These are phyloP conservation scores for Dolichopus griseipennis DNA, from an alignment of 2,888 invertebrate species.

Conservation along the genomic window DNA sequence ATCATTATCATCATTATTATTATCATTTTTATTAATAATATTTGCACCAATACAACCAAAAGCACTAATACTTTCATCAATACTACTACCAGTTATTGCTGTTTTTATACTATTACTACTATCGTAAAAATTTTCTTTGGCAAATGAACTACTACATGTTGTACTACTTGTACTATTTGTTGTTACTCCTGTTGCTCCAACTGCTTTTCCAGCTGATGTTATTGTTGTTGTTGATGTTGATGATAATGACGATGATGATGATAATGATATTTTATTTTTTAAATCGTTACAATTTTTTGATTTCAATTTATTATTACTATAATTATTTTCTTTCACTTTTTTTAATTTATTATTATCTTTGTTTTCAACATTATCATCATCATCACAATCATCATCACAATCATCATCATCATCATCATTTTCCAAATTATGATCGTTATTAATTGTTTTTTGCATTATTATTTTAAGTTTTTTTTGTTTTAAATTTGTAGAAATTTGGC, in stretches of 20 bases:
- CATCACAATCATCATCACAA: too few species aligned
- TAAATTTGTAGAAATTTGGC: too few species aligned
- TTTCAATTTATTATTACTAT: background rate
- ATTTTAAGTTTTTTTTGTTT: too few species aligned
- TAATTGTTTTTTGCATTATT: too few species aligned
- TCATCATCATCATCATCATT: too few species aligned
- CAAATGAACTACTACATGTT: constrained; percentile 24
- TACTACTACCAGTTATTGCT: constrained; percentile 33
- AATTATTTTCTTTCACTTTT: too few species aligned
- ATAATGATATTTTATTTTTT: too few species aligned
- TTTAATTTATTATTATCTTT: too few species aligned
- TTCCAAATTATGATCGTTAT: too few species aligned
- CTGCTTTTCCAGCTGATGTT: constrained; percentile 29
- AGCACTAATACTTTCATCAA: constrained; percentile 37
- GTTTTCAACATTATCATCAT: too few species aligned
- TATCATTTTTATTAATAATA: constrained; percentile 23
- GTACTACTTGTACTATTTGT: constrained; percentile 24
- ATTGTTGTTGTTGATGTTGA: constrained; percentile 13
- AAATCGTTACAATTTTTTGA: background rate
- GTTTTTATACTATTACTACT: constrained; percentile 26
- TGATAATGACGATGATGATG: too few species aligned
- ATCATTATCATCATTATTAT: constrained; percentile 28
- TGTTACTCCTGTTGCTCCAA: constrained; percentile 25
- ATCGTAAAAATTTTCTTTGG: constrained; percentile 18
- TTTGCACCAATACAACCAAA: constrained; percentile 34